Evolutionary conservation across 2,797 vertebrate species (phyloP).

Genomic region (Salmo trutta): DNA sequence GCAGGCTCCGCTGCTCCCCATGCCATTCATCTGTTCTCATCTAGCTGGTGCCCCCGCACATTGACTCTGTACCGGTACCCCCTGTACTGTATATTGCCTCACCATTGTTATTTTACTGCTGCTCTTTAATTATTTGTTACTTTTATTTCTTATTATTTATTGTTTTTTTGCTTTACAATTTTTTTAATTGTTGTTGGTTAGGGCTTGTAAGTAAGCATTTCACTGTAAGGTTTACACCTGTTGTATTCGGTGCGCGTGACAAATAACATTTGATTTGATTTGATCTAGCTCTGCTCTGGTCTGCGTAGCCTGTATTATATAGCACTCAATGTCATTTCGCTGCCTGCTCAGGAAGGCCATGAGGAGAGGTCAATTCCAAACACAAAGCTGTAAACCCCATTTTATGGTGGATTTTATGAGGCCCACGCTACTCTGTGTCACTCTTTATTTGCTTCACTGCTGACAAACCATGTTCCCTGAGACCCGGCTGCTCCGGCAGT

Average conservation of each 20-base stretch:
- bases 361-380: conserved; percentile 56
- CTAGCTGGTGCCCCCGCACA: background rate
- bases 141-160: too few species aligned
- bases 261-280: too few species aligned
- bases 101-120: too few species aligned
- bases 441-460: conserved; percentile 64
- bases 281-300: conserved; percentile 14
- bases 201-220: too few species aligned
- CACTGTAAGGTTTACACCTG: too few species aligned
- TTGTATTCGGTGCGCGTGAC: too few species aligned
- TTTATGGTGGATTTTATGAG: conserved; percentile 68
- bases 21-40: conserved; percentile 34
- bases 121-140: too few species aligned
- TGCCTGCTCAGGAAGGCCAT: conserved; percentile 43
- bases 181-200: too few species aligned
- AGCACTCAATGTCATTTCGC: conserved; percentile 37
- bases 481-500: conserved; percentile 36
- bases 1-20: conserved; percentile 20
- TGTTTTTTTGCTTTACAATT: too few species aligned
- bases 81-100: too few species aligned
- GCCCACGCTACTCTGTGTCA: conserved; percentile 52
- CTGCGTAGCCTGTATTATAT: conserved; percentile 4
- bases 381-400: conserved; percentile 62
- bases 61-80: too few species aligned
- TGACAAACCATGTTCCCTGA: conserved; percentile 56